phyloP scores from a whole-genome alignment of 2,888 invertebrate genomes.

The Aphrophora alni region DNA sequence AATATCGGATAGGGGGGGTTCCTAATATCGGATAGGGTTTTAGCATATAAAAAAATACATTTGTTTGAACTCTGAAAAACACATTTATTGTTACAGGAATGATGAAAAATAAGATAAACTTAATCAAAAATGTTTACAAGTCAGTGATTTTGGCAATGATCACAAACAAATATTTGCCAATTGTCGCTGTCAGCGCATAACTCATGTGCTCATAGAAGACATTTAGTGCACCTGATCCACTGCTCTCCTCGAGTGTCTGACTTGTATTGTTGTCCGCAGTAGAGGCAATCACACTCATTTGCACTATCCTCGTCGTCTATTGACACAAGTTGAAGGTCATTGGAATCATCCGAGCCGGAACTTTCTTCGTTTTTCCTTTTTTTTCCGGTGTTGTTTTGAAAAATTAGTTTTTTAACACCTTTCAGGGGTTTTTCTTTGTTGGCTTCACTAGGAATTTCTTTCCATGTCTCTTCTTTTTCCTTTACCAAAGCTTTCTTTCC shows the following conservation, averaged over 20 bases:
- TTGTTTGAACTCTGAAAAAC: too few relatives aligned
- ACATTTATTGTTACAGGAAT: not conserved
- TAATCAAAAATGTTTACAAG: not conserved
- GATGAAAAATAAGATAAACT: not conserved
- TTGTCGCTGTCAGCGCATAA: not conserved
- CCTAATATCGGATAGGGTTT: too few relatives aligned
- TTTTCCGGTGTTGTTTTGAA: not conserved
- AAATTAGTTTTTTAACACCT: not conserved
- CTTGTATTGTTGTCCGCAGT: not conserved
- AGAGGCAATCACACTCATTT: not conserved
- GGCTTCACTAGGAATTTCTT: not conserved
- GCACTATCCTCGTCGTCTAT: not conserved
- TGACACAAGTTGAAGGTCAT: not conserved
- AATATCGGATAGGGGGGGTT: not conserved
- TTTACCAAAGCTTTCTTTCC: not conserved
- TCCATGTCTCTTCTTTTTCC: not conserved
- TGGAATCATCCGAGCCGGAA: not conserved
- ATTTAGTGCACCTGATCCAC: not conserved
- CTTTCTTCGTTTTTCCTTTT: not conserved
- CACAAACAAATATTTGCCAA: not conserved
- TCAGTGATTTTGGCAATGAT: not conserved
- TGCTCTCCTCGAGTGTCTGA: not conserved
- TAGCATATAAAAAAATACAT: too few relatives aligned
- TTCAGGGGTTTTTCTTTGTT: not conserved
- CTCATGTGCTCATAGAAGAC: not conserved